A percentile compares a stretch with the other conserved stretches of the same genome.
Conservation (phyloP, 1,140 invertebrate species). For the Dryas iulia region DNA sequence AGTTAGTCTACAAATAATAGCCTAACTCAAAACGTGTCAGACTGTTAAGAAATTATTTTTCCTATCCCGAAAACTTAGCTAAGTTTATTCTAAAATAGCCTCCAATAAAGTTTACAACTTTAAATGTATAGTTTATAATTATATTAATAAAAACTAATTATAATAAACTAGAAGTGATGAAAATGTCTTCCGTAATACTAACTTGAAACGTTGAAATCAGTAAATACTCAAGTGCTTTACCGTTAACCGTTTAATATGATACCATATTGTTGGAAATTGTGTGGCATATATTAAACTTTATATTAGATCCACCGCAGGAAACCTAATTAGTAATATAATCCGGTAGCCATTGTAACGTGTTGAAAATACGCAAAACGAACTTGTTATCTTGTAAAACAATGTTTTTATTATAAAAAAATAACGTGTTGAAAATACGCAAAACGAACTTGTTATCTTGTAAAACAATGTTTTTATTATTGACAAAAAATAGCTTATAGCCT, state of each 20-base stretch:
- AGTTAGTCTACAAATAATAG: too few relatives aligned
- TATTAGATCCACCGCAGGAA: slow-evolving; percentile 56
- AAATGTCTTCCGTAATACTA: too few relatives aligned
- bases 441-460: slow-evolving; percentile 8
- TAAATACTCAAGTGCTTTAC: neutral
- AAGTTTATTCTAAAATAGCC: too few relatives aligned
- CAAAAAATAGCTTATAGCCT: too few relatives aligned
- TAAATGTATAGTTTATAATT: too few relatives aligned
- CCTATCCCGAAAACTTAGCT: too few relatives aligned
- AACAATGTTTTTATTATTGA: slow-evolving; percentile 7
- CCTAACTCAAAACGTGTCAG: too few relatives aligned
- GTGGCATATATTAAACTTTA: slow-evolving; percentile 43
- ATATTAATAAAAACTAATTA: too few relatives aligned
- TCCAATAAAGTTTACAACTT: too few relatives aligned
- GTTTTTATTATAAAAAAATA: too few relatives aligned
- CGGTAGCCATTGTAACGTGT: slow-evolving; percentile 48
- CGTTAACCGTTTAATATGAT: neutral
- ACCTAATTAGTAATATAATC: slow-evolving; percentile 64
- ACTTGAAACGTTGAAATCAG: neutral
- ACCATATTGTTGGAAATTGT: neutral
- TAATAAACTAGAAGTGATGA: too few relatives aligned
- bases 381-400: slow-evolving; percentile 13
- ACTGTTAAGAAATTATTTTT: too few relatives aligned
- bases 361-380: slow-evolving; percentile 19
- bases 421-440: slow-evolving; percentile 34